These are phyloP conservation scores for Remorina albescens DNA, from an alignment of 2,797 vertebrate species.

Conservation along the genomic window DNA sequence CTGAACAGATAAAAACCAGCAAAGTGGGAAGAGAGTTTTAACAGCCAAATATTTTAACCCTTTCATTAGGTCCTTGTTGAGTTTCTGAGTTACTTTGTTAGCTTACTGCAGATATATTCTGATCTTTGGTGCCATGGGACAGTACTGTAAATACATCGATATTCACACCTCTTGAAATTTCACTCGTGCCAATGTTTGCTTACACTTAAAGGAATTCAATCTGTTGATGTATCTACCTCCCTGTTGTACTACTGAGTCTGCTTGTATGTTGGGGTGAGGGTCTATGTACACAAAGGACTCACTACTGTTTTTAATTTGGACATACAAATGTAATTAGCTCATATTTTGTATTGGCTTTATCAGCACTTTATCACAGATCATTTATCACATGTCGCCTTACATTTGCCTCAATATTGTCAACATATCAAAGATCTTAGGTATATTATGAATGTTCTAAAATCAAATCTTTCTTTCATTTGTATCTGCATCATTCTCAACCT, in stretches of 20 bases:
- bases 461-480: conserved; percentile 9
- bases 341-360: conserved; percentile 31
- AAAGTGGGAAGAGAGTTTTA: conserved; percentile 2
- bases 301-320: conserved; percentile 2
- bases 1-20: conserved; percentile 14
- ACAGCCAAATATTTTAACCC: background rate
- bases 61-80: background rate
- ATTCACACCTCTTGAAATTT: conserved; percentile 25
- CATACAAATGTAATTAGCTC: conserved; percentile 14
- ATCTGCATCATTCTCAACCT: conserved; percentile 11
- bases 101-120: background rate
- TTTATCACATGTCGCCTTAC: conserved; percentile 32
- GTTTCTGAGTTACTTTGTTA: conserved; percentile 6
- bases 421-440: conserved; percentile 21
- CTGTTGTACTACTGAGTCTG: conserved; percentile 39
- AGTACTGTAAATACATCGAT: conserved; percentile 6
- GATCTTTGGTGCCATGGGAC: conserved; percentile 9
- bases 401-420: conserved; percentile 30
- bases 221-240: conserved; percentile 46
- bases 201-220: background rate
- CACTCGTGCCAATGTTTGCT: conserved; percentile 27
- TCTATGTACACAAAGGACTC: conserved; percentile 24
- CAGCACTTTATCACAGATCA: conserved; percentile 58
- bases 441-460: conserved; percentile 34
- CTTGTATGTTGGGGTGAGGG: conserved; percentile 37